phyloP scores from a whole-genome alignment of 2,888 invertebrate genomes.

The Bellardia pandia region DNA sequence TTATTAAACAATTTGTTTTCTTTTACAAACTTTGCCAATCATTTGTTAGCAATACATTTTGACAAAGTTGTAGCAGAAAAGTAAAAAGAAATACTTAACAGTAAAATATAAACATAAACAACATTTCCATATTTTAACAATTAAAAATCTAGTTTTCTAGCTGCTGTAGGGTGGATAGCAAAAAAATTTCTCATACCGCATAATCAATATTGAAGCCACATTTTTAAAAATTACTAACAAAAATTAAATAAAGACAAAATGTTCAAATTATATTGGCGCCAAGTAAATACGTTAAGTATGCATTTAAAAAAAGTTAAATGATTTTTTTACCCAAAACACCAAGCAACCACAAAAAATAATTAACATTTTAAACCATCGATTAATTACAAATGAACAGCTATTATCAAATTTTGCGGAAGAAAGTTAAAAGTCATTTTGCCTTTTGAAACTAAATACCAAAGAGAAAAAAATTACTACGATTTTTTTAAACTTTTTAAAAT shows the following conservation, averaged over 20 bases:
- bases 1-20: neutral
- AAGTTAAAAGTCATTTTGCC: neutral
- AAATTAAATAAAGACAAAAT: slow-evolving; percentile 23
- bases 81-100: neutral
- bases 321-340: neutral
- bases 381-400: neutral
- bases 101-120: neutral
- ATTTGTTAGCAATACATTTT: slow-evolving; percentile 12
- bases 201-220: slow-evolving; percentile 35
- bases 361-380: neutral
- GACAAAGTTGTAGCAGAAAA: neutral
- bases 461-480: neutral
- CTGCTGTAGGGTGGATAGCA: neutral
- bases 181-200: slow-evolving; percentile 24
- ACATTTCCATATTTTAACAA: slow-evolving; percentile 45
- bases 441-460: neutral
- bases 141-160: slow-evolving; percentile 19
- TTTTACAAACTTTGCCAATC: slow-evolving; percentile 6
- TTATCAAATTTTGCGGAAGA: slow-evolving; percentile 2
- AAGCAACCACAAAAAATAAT: neutral
- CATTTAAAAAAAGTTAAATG: slow-evolving; percentile 26
- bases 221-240: slow-evolving; percentile 1
- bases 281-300: slow-evolving; percentile 45
- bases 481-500: neutral
- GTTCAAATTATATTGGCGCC: slow-evolving; percentile 58